Conservation (phyloP, 2,113 vertebrate species). For the Reinhardtius hippoglossoides region DNA sequence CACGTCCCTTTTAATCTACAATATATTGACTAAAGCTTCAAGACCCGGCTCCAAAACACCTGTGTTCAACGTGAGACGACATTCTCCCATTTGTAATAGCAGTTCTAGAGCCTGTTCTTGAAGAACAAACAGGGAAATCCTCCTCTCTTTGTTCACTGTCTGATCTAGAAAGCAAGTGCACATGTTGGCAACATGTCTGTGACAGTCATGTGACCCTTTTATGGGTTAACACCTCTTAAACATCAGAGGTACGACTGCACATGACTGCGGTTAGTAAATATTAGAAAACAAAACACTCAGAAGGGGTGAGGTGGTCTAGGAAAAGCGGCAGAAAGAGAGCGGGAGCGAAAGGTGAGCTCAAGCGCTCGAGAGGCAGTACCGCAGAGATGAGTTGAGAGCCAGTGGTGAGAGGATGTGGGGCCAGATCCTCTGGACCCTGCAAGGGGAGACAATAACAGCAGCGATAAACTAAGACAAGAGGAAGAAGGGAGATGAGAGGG, state of each 20-base stretch:
- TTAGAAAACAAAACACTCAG: conserved; percentile 2
- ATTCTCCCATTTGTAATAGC: background rate
- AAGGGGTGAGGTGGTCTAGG: conserved; percentile 43
- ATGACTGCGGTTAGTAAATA: conserved; percentile 55
- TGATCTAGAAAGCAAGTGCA: background rate
- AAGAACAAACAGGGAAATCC: background rate
- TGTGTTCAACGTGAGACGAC: background rate
- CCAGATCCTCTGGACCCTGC: conserved; percentile 87
- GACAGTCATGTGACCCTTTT: conserved; percentile 7
- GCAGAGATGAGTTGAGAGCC: conserved; percentile 86
- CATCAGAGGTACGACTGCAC: conserved; percentile 15
- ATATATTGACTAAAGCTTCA: background rate
- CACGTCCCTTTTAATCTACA: background rate
- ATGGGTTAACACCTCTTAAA: background rate
- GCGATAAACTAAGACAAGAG: conserved; percentile 84
- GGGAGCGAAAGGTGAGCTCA: conserved; percentile 58
- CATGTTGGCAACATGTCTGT: conserved; percentile 2
- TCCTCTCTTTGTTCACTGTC: conserved; percentile 6
- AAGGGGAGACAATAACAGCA: conserved; percentile 87
- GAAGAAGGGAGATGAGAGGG: conserved; percentile 47
- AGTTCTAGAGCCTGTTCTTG: too few relatives aligned
- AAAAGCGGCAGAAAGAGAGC: conserved; percentile 43
- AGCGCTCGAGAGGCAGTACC: conserved; percentile 83
- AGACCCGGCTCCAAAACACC: background rate
- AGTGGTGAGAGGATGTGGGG: conserved; percentile 85